Evolutionary conservation across 2,888 invertebrate genomes (phyloP), one percentile per base, ranked within the genome.

Genomic region (Hydraecia micacea): DNA sequence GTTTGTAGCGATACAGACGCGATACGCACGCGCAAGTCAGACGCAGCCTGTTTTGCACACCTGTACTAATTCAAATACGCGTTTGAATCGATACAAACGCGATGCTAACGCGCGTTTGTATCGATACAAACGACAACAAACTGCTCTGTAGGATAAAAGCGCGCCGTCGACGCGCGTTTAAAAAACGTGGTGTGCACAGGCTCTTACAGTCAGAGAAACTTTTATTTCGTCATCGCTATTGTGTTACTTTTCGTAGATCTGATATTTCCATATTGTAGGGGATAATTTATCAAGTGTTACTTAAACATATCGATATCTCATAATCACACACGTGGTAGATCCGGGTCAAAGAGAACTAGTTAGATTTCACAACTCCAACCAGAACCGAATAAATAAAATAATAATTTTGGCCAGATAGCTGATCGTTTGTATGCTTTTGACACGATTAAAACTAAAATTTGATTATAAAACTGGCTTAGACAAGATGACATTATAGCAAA

Each of bases 321-420:
- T 87, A 86, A 80, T 81, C 85, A 88, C 88, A 91, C 91, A 92
- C 92, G 91, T 93, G 92, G 89, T 91, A 94, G 92, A 94, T 95
- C 95, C 96, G 95, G 95, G 95, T 95, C 94, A 95, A 93, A 95
- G 89, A 93, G 87, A 94, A 95, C 94, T 84, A 92, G 93, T 94
- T 94, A 88, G 88, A 88, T 92, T 86, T 92, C 90, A 92, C 91
- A 89, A 91, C 90, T 91, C 87, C 81, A 87, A 83, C 79, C 84
- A 83, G 88, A 85, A 68, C 18, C 13, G 71, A 87, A 91, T 89
- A 90, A 90, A 89, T 81, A 81, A 69, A 77, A 85, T 87, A 85
- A 83, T 73, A 79, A 86, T 89, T 91, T 79, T 58, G 42, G 28
- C 18, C 84, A 87, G 85, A 39, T 87, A 85, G 86, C 83, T 32